These are phyloP conservation scores for Mastomys natalensis DNA, from an alignment of 2,113 vertebrate species.

Conservation along the genomic window DNA sequence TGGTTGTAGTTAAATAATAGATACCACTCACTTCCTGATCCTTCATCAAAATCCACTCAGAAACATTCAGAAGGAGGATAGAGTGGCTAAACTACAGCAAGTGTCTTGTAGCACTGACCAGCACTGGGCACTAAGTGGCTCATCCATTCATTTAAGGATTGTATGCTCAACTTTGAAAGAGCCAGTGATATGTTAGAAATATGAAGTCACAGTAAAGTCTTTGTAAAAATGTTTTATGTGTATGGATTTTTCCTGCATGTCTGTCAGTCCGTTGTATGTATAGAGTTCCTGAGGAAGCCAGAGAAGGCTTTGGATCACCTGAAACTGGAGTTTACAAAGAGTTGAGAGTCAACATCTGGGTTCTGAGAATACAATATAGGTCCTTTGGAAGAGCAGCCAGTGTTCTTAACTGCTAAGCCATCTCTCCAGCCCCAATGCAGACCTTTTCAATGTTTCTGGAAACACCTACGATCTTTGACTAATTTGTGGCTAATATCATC, in stretches of 20 bases:
- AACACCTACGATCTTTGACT: neutral
- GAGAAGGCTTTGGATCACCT: neutral
- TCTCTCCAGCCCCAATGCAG: neutral
- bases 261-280: neutral
- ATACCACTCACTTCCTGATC: neutral
- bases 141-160: neutral
- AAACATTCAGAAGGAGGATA: neutral
- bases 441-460: neutral
- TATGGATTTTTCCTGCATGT: neutral
- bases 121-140: neutral
- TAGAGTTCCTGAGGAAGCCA: neutral
- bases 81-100: conserved; percentile 3
- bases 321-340: neutral
- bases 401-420: neutral
- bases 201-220: neutral
- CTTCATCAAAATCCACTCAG: neutral
- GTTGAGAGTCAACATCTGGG: neutral
- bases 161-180: neutral
- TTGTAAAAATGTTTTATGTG: neutral
- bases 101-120: neutral
- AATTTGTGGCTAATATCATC: neutral
- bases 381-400: neutral
- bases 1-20: neutral
- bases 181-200: neutral
- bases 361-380: neutral